Base-by-base conservation (phyloP, 2,888 invertebrate genomes). In the Cephus runcator region DNA sequence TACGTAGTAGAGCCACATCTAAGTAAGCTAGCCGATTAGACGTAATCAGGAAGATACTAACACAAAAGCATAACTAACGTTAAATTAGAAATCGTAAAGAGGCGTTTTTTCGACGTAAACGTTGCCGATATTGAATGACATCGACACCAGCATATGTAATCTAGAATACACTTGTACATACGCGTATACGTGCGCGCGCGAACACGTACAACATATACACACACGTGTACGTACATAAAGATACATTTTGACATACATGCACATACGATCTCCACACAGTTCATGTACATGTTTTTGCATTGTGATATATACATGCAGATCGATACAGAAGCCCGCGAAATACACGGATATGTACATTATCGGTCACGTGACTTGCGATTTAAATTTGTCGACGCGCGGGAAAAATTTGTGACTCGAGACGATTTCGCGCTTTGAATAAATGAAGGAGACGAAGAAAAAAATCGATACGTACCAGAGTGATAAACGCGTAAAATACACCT, bases 11-110 rank as follows among this genome's bases (percentile, higher is more conserved):
- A 81, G 80, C 75, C 79, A n/a, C 83, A 68, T 76, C 75, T 78
- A 78, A 78, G 77, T 83, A 77, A 83, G 77, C 80, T 84, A 84
- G 81, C 76, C 80, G 78, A 81, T 84, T 84, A 81, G 80, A 77
- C 69, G 77, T 79, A 79, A 81, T 81, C 79, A 73, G 76, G 77
- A 81, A 34, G 31, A 34, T 73, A 76, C 80, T 78, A 79, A 75
- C 79, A 79, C 74, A 79, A 75, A 80, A 81, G 76, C 81, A 80
- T 83, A 80, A 77, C 68, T 81, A 79, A 81, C 80, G 80, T 56
- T 79, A 82, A 81, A 76, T 78, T 77, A 77, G 75, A 77, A 34
- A 77, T 77, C 77, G 33, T 77, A 71, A 71, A 77, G 34, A 23
- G n/a, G 33, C 71, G 31, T 71, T 31, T 34, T 34, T 30, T 31